Evolutionary conservation across 2,113 vertebrate genomes (phyloP), one percentile per base, ranked within the genome.

Genomic region (Hippolais icterina): DNA sequence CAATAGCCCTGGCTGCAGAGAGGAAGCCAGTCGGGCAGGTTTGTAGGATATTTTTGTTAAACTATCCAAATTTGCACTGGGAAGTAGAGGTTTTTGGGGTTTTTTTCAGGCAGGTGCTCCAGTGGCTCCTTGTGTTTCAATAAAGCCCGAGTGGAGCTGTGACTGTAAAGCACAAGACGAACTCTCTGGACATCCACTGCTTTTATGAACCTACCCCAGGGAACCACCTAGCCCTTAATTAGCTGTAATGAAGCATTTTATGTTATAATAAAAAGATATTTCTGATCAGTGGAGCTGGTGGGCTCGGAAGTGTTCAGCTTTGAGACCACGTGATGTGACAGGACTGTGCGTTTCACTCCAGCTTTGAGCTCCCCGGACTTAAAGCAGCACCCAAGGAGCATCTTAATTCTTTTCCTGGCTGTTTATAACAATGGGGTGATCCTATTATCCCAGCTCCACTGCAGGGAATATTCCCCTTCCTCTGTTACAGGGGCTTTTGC

Each of bases 181-280:
- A 77, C 21, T 42, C 56, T 90, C 60, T 93, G 91, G 54, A 50
- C 79, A 70, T 49, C 64, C 68, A 19, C 27, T 88, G 60, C 28
- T 88, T 92, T 83, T 80, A 89, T 52, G 23, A 72, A 63, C 50
- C 63, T 70, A 11, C 70, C 54, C 56, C 0, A 35, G 85, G 79
- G 88, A 93, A 33, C 52, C 71, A 88, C 86, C 71, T 77, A 80
- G 50, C 57, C 57, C 52, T 94, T 93, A 84, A 94, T 96, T 81
- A 94, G 22, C 61, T 93, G 61, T 87, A 94, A 93, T 61, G 57
- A 83, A 79, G 39, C 69, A 41, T 95, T 95, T 96, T 90, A 54
- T 87, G 68, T 66, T 91, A 65, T 82, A 95, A 96, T 93, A 91
- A 87, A 94, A 94, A 81, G 81, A 96, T 95, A 71, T 46, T 68